Conservation (phyloP, 2,888 invertebrate species). For the Meloe dianella region DNA sequence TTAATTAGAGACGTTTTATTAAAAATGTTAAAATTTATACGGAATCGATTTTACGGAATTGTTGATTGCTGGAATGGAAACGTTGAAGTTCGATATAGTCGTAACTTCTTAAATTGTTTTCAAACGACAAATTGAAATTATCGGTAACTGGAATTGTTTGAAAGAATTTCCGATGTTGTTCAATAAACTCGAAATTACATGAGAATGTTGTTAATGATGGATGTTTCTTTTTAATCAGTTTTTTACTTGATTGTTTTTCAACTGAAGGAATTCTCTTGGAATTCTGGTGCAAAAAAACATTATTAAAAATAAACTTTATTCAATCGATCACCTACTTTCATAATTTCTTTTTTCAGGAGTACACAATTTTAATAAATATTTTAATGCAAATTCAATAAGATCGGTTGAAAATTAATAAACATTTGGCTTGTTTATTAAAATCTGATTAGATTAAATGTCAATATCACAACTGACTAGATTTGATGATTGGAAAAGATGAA, state of each 20-base stretch:
- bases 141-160: too few relatives aligned
- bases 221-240: slow-evolving; percentile 12
- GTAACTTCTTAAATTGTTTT: too few relatives aligned
- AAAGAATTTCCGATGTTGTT: too few relatives aligned
- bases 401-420: background rate
- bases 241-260: slow-evolving; percentile 14
- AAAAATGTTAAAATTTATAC: background rate
- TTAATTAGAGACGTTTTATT: background rate
- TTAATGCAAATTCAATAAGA: background rate
- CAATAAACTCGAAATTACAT: too few relatives aligned
- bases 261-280: slow-evolving; percentile 3
- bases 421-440: background rate
- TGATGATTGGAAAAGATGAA: too few relatives aligned
- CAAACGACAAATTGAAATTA: too few relatives aligned
- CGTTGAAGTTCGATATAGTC: too few relatives aligned
- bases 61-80: background rate
- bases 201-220: too few relatives aligned
- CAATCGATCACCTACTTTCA: slow-evolving; percentile 31
- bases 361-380: background rate
- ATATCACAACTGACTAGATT: background rate
- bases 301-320: slow-evolving; percentile 22
- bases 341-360: slow-evolving; percentile 11
- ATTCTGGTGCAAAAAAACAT: slow-evolving; percentile 15
- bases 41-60: background rate
- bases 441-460: background rate